Conservation (phyloP, 92 coral and sea anemone species). For the Porites divaricata region DNA sequence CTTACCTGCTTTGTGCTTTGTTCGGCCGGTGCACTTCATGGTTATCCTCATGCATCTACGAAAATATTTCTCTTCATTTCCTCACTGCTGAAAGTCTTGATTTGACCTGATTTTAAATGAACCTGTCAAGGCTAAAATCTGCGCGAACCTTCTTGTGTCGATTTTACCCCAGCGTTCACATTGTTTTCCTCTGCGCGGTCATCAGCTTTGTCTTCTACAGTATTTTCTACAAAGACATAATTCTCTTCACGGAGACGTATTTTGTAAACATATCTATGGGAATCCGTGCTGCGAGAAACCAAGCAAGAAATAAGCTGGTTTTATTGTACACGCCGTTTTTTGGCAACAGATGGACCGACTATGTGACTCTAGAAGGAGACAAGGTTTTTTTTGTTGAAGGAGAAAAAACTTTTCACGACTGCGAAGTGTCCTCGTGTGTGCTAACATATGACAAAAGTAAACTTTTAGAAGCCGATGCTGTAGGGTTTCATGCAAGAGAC, state of each 20-base stretch:
- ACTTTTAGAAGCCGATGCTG: constrained; percentile 72
- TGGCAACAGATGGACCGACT: constrained; percentile 65
- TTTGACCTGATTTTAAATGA: not conserved
- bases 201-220: constrained; percentile 36
- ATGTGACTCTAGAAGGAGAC: constrained; percentile 42
- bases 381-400: constrained; percentile 64
- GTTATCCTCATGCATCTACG: not conserved
- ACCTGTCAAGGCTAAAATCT: not conserved
- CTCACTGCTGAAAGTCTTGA: not conserved
- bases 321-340: constrained; percentile 74
- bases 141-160: not conserved
- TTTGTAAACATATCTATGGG: constrained; percentile 28
- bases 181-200: constrained; percentile 13
- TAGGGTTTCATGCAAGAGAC: constrained; percentile 84
- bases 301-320: constrained; percentile 49
- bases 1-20: constrained; percentile 1
- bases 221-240: constrained; percentile 8
- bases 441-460: constrained; percentile 62
- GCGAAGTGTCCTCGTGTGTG: constrained; percentile 63
- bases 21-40: not conserved
- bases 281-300: constrained; percentile 19
- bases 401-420: constrained; percentile 57
- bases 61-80: not conserved
- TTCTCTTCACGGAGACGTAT: constrained; percentile 8
- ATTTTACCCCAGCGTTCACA: not conserved